phyloP scores from a whole-genome alignment of 1,140 invertebrate genomes.

The Brachionus plicatilis region DNA sequence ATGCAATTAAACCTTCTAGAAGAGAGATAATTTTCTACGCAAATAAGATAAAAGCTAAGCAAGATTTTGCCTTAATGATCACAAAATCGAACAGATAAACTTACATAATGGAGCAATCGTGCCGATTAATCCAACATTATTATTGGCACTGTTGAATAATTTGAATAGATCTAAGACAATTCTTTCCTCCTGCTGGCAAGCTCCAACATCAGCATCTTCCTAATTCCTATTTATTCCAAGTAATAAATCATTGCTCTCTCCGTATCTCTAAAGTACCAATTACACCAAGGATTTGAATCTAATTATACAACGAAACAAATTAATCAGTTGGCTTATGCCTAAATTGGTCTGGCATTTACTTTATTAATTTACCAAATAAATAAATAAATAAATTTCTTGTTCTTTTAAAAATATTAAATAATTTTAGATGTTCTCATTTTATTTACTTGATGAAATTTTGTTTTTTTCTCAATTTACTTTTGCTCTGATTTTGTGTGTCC shows the following conservation, averaged over 20 bases:
- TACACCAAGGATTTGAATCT: not conserved
- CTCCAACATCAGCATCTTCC: not conserved
- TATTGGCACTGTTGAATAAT: not conserved
- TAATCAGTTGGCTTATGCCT: not conserved
- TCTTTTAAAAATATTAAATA: not conserved
- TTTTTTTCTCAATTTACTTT: not conserved
- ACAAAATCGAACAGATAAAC: not conserved
- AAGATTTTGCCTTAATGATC: not conserved
- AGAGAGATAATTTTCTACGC: not conserved
- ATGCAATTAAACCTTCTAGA: conserved; percentile 3
- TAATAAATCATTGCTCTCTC: not conserved
- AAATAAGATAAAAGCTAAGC: not conserved
- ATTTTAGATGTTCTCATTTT: no score
- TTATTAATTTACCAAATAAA: not conserved
- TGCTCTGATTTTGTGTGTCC: not conserved
- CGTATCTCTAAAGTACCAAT: not conserved
- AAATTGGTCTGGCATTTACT: not conserved
- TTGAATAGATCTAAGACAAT: not conserved
- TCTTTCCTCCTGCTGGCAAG: not conserved
- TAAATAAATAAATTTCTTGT: not conserved
- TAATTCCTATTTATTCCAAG: not conserved
- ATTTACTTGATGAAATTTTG: not conserved
- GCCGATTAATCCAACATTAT: not conserved
- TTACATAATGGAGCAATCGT: not conserved
- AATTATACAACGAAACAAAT: not conserved